Percentiles rank a stretch among this genome's conserved stretches.
phyloP scores from a whole-genome alignment of 2,797 vertebrate species.

The Hyperoplus immaculatus region DNA sequence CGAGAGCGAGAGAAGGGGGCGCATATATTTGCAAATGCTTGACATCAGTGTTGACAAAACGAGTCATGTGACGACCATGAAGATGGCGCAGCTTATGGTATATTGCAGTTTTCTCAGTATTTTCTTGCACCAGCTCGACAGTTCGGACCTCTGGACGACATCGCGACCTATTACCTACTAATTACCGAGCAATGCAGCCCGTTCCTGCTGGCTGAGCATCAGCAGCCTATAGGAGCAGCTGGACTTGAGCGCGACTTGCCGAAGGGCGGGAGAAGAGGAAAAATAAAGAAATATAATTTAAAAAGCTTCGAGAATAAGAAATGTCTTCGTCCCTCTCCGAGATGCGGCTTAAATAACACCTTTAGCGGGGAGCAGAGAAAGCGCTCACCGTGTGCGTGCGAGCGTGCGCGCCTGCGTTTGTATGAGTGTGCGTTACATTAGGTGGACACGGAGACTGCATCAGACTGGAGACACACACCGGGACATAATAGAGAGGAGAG shows the following conservation, averaged over 20 bases:
- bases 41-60: conserved; percentile 84
- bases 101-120: conserved; percentile 62
- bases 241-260: conserved; percentile 36
- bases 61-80: conserved; percentile 84
- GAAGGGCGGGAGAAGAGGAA: background rate
- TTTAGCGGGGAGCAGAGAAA: conserved; percentile 55
- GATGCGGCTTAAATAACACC: conserved; percentile 69
- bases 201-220: conserved; percentile 15
- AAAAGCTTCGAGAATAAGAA: conserved; percentile 59
- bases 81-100: conserved; percentile 85
- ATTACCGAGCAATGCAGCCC: conserved; percentile 49
- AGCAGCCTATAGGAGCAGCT: conserved; percentile 37
- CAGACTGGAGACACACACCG: conserved; percentile 79
- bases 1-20: conserved; percentile 21
- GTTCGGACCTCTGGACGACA: conserved; percentile 31
- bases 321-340: conserved; percentile 40
- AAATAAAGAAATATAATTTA: conserved; percentile 43
- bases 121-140: conserved; percentile 47
- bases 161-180: conserved; percentile 51
- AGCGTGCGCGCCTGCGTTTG: background rate
- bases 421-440: conserved; percentile 65
- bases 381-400: conserved; percentile 52
- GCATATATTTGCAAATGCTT: conserved; percentile 72
- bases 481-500: conserved; percentile 76
- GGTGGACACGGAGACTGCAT: conserved; percentile 84